Base-by-base conservation (phyloP, 1,140 invertebrate genomes). In the Saccostrea glomerata region DNA sequence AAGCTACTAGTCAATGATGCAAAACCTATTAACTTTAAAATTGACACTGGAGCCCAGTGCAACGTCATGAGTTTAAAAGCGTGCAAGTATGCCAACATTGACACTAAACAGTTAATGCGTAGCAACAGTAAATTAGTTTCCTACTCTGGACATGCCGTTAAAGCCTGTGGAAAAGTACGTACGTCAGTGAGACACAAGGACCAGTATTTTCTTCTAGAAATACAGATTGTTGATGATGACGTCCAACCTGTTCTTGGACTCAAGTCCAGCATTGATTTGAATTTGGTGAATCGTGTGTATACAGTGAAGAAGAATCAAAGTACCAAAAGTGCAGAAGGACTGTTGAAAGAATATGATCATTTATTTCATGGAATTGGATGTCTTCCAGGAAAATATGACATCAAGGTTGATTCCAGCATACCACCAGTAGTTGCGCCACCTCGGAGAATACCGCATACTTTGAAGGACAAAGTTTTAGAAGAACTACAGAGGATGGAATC, bases 341-440 rank as follows among this genome's bases (percentile, higher is more conserved):
- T n/a, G n/a, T n/a, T n/a, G n/a, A n/a, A n/a, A n/a, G n/a, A n/a
- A n/a, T n/a, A n/a, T n/a, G n/a, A n/a, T n/a, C n/a, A n/a, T n/a
- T n/a, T n/a, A n/a, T n/a, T n/a, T n/a, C n/a, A n/a, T n/a, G n/a
- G n/a, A n/a, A n/a, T n/a, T n/a, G n/a, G n/a, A n/a, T n/a, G n/a
- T n/a, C n/a, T n/a, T n/a, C n/a, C n/a, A n/a, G n/a, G n/a, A n/a
- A n/a, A n/a, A n/a, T n/a, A n/a, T n/a, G n/a, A n/a, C n/a, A n/a
- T n/a, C n/a, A n/a, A n/a, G n/a, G n/a, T n/a, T n/a, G n/a, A 89
- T 23, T 54, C 40, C 25, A 15, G 73, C 17, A 82, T 82, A 23
- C 36, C 13, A 56, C 89, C 89, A 85, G 89, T 87, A n/a, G 36
- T 87, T 30, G 84, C 88, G 20, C 54, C 89, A 30, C 66, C 87